A percentile compares a stretch with the other conserved stretches of the same genome.
Evolutionary conservation across 2,888 invertebrate species (phyloP).

Genomic region (Bursaphelenchus okinawaensis): DNA sequence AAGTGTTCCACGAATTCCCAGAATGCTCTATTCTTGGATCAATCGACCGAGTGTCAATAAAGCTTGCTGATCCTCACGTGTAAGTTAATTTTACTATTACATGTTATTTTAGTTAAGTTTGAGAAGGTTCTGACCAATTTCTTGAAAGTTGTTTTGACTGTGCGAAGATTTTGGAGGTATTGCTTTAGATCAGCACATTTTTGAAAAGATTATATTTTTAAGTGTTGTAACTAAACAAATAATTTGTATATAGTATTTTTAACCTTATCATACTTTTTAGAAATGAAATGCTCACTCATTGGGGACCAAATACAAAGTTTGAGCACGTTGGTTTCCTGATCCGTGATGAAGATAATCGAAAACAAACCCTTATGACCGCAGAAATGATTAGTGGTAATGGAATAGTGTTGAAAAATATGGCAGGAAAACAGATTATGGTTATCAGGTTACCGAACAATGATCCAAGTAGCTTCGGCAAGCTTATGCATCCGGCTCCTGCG

Average conservation of each 20-base stretch:
- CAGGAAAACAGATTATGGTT: constrained; percentile 33
- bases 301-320: constrained; percentile 24
- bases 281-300: constrained; percentile 13
- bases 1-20: constrained; percentile 35
- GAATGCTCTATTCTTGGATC: constrained; percentile 28
- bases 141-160: no score
- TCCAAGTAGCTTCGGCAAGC: constrained; percentile 27
- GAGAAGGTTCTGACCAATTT: no score
- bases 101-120: no score
- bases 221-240: no score
- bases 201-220: no score
- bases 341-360: constrained; percentile 30
- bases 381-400: constrained; percentile 22
- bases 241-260: no score
- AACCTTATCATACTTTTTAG: no score
- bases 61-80: constrained; percentile 29
- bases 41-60: constrained; percentile 29
- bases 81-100: no score
- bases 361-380: constrained; percentile 28
- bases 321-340: constrained; percentile 27
- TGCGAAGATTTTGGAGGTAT: no score
- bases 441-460: constrained; percentile 27
- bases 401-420: constrained; percentile 23
- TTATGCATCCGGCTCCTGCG: constrained; percentile 33
- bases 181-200: no score